phyloP scores from a whole-genome alignment of 2,888 invertebrate genomes.

The Drosophila borealis region DNA sequence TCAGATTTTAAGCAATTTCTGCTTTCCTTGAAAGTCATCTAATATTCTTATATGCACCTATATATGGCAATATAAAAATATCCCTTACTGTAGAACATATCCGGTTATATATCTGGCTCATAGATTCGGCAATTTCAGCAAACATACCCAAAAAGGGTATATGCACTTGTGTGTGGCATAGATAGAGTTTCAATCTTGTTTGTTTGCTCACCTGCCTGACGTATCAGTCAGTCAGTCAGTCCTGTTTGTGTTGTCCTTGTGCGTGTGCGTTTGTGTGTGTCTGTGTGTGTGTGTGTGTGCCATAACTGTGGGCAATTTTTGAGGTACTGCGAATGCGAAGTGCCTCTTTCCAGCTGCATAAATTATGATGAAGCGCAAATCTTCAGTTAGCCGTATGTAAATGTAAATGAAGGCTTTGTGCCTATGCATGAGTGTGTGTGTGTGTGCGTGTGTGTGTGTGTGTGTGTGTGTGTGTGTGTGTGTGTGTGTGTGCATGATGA shows the following conservation, averaged over 20 bases:
- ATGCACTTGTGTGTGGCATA: conserved; percentile 9
- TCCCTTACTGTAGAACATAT: conserved; percentile 1
- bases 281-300: conserved; percentile 25
- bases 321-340: conserved; percentile 72
- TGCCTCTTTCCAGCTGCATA: conserved; percentile 68
- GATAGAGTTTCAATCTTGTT: conserved; percentile 59
- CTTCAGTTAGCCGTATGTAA: conserved; percentile 78
- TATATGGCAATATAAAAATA: not conserved
- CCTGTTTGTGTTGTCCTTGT: conserved; percentile 53
- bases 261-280: conserved; percentile 11
- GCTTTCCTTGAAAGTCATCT: no score
- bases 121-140: not conserved
- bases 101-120: not conserved
- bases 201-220: conserved; percentile 51
- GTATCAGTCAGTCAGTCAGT: conserved; percentile 43
- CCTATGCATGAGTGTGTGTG: conserved; percentile 27
- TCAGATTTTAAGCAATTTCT: no score
- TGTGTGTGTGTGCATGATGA: conserved; percentile 67
- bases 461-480: conserved; percentile 19
- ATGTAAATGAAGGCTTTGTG: conserved; percentile 76
- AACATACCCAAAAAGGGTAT: conserved; percentile 9
- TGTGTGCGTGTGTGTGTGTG: conserved; percentile 14
- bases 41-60: no score
- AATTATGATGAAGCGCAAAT: conserved; percentile 79
- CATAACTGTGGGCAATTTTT: conserved; percentile 77